Conservation (phyloP, 2,113 vertebrate species). For the Onychostruthus taczanowskii region DNA sequence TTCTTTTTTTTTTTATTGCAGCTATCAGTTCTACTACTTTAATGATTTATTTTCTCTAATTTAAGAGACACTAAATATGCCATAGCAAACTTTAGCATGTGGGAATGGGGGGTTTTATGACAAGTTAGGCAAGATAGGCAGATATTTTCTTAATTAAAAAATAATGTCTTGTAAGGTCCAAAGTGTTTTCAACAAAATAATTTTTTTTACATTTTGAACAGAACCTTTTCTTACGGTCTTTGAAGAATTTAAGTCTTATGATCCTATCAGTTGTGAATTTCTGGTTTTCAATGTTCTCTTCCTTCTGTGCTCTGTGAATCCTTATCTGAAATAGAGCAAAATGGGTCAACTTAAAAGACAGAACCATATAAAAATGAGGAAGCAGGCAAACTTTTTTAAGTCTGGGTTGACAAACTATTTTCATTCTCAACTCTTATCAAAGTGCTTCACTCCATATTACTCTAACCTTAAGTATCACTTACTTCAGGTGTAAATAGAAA, state of each 20-base stretch:
- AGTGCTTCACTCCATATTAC: background rate
- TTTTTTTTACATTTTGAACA: background rate
- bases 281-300: background rate
- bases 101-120: accelerated
- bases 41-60: background rate
- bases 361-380: background rate
- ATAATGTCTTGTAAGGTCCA: background rate
- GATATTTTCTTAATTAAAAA: background rate
- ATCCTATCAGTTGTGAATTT: background rate
- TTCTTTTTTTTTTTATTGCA: background rate
- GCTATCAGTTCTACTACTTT: background rate
- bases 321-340: background rate
- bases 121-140: background rate
- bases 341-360: background rate
- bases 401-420: background rate
- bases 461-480: background rate
- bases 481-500: background rate
- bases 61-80: background rate
- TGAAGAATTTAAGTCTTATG: background rate
- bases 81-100: background rate
- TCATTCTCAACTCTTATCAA: background rate
- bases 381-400: background rate
- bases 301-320: background rate
- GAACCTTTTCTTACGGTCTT: background rate
- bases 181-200: background rate